These are phyloP conservation scores for Neelides sp. DNA, from an alignment of 1,140 invertebrate species.

Conservation along the genomic window DNA sequence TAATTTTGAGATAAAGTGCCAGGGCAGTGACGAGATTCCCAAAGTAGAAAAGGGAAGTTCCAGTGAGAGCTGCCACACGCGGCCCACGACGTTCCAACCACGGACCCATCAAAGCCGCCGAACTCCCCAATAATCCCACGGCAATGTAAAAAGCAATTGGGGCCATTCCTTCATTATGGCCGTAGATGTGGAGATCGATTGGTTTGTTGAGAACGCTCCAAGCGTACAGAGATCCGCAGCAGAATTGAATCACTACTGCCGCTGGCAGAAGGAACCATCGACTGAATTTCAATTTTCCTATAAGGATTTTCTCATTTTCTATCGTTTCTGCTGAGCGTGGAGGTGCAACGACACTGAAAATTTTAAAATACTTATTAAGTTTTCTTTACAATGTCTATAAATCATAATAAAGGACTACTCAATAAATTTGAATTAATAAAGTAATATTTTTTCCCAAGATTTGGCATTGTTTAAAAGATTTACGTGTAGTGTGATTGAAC, in stretches of 20 bases:
- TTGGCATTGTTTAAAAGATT: no score
- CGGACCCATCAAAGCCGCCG: conserved; percentile 21
- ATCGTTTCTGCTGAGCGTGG: no score
- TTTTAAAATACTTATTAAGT: no score
- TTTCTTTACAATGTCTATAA: no score
- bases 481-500: no score
- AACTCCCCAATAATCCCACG: conserved; percentile 14
- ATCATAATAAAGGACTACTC: no score
- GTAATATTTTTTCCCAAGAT: no score
- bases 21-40: conserved; percentile 21
- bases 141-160: conserved; percentile 28
- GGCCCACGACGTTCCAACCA: conserved; percentile 27
- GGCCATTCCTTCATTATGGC: conserved; percentile 9
- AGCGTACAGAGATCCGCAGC: conserved; percentile 25
- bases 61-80: conserved; percentile 3
- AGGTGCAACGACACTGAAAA: no score
- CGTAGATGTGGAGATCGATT: conserved; percentile 22
- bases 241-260: conserved; percentile 26
- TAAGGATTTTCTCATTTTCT: no score
- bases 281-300: no score
- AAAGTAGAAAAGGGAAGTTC: conserved; percentile 10
- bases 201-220: conserved; percentile 27
- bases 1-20: conserved; percentile 14
- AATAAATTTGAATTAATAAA: no score
- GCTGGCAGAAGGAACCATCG: conserved; percentile 26